Conservation (phyloP, 2,797 vertebrate species). For the Coregonus ussuriensis region DNA sequence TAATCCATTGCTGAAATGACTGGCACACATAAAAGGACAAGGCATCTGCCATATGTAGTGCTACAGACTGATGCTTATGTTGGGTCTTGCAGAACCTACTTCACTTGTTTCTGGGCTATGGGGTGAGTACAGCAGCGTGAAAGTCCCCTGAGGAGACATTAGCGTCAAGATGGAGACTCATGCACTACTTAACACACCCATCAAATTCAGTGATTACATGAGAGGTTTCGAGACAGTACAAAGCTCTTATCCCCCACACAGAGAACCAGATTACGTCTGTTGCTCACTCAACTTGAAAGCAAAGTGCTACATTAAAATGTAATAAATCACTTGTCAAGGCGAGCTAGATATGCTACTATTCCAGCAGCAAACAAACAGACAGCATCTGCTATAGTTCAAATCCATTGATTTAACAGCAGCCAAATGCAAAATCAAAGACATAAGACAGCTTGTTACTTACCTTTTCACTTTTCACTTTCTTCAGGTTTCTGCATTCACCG, state of each 20-base stretch:
- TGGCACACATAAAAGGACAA: background rate
- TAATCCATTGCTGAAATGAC: background rate
- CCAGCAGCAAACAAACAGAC: background rate
- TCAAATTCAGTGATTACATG: background rate
- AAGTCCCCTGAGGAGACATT: background rate
- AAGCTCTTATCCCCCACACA: background rate
- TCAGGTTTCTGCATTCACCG: slow-evolving; percentile 84
- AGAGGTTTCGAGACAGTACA: slow-evolving; percentile 1
- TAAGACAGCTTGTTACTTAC: slow-evolving; percentile 72
- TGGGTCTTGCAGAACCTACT: slow-evolving; percentile 2
- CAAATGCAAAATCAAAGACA: background rate
- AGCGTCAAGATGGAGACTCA: background rate
- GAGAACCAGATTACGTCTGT: background rate
- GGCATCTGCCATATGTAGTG: background rate
- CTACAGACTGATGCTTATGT: background rate
- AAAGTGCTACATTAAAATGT: slow-evolving; percentile 1
- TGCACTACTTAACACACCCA: background rate
- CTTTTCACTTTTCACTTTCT: slow-evolving; percentile 90
- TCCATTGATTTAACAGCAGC: background rate
- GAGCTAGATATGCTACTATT: background rate
- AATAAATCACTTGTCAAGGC: slow-evolving; percentile 8
- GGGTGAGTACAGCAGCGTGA: background rate
- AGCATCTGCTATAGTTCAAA: background rate
- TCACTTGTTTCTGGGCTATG: background rate
- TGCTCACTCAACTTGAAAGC: background rate